Base-by-base conservation (phyloP, 2,888 invertebrate species). In the Lepetodrilus schrolli region DNA sequence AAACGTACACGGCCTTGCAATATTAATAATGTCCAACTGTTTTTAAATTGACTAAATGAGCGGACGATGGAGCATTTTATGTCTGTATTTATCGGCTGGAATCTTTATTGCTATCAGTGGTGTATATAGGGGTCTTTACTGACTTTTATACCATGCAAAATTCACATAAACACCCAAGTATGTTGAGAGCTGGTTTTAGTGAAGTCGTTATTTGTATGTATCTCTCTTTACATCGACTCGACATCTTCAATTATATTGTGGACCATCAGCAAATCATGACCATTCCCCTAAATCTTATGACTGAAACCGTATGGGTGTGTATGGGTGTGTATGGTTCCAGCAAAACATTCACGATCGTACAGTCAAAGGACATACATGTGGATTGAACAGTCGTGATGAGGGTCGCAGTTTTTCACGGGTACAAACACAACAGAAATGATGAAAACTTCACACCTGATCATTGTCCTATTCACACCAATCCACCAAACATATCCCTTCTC, bases 81-180 rank as follows among this genome's bases (percentile, higher is more conserved):
- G 73, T 73, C 68, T 20, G 36, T 66, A 65, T 69, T 73, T 73
- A 73, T 73, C 73, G 51, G 49, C 51, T 49, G 43, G 69, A 69
- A 73, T 73, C 73, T 73, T 73, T 73, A 73, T 73, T 30, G 73
- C 73, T 38, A 73, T 47, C 48, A 48, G 51, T 65, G 34, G 65
- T 21, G 47, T 72, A 66, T 65, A 72, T 58, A 43, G 65, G 34
- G 36, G 43, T 48, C 26, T 43, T 65, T 66, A 30, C 66, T 37
- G 47, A 65, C 34, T 72, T 72, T 72, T 48, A 72, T 65, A 66
- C 65, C 47, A 47, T 43, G 38, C 58, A 48, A 72, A 72, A 47
- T 72, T 72, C 72, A 66, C 72, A 72, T 72, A 72, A 72, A 72
- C 72, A 70, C 70, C 49, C 49, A 70, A 70, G 49, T 58, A 58